phyloP scores from a whole-genome alignment of 2,797 vertebrate genomes.

The Euphonia xanthogaster region DNA sequence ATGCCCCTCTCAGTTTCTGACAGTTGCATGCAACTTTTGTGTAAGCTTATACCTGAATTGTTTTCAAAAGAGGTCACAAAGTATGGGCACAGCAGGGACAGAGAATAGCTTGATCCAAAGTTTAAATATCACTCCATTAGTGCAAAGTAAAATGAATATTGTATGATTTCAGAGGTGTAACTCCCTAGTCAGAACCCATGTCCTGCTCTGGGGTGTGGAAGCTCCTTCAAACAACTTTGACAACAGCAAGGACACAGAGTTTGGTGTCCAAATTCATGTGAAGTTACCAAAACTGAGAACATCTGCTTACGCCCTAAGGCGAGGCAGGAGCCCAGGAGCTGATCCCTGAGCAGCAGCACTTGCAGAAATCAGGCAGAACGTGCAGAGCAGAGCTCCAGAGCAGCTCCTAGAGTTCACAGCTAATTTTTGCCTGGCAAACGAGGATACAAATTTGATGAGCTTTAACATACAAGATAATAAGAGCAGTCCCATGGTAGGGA shows the following conservation, averaged over 20 bases:
- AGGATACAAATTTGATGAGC: constrained; percentile 41
- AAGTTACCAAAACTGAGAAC: background rate
- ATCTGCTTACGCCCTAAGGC: background rate
- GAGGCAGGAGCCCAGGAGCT: background rate
- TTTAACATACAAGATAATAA: constrained; percentile 33
- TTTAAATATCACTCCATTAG: background rate
- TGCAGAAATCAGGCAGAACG: background rate
- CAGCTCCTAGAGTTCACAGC: background rate
- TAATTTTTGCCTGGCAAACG: constrained; percentile 23
- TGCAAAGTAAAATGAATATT: background rate
- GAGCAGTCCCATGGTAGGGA: constrained; percentile 15
- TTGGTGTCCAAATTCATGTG: background rate
- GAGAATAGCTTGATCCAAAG: background rate
- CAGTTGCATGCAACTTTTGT: background rate
- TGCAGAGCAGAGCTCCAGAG: background rate
- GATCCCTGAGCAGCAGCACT: background rate
- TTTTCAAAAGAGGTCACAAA: background rate
- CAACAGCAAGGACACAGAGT: background rate
- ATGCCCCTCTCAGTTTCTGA: background rate
- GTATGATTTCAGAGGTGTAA: background rate
- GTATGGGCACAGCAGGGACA: background rate
- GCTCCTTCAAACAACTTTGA: background rate
- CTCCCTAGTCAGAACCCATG: background rate
- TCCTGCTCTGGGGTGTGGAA: background rate
- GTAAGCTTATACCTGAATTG: background rate